Evolutionary conservation across 2,888 invertebrate species (phyloP).

Genomic region (Gymnosoma rotundatum): DNA sequence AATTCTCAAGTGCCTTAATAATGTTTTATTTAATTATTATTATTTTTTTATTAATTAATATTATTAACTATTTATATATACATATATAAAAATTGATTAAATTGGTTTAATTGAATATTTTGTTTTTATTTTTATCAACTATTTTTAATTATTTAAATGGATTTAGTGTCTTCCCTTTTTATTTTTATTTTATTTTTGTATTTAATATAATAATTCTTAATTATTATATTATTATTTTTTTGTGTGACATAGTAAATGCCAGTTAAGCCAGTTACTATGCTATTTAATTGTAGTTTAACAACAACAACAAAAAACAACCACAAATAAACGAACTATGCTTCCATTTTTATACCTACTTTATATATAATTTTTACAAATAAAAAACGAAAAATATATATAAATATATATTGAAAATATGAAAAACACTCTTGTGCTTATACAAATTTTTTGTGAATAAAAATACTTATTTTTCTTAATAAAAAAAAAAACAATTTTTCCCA

Average conservation of each 20-base stretch:
- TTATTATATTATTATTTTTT: conserved; percentile 29
- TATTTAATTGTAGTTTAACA: conserved; percentile 61
- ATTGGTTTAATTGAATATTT: conserved; percentile 69
- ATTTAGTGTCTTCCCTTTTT: conserved; percentile 66
- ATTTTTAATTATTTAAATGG: conserved; percentile 68
- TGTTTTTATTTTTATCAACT: conserved; percentile 68
- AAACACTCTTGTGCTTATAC: conserved; percentile 70
- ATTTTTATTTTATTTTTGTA: conserved; percentile 15
- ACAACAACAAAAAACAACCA: conserved; percentile 30
- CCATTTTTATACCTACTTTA: conserved; percentile 71
- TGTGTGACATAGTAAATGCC: conserved; percentile 68
- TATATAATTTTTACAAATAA: conserved; percentile 55
- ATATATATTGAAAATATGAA: conserved; percentile 52
- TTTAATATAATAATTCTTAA: conserved; percentile 58
- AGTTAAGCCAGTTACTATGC: conserved; percentile 68
- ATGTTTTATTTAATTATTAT: conserved; percentile 67
- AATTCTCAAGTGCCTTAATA: conserved; percentile 71
- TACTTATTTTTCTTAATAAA: conserved; percentile 69
- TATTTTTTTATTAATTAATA: conserved; percentile 64
- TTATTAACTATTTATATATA: conserved; percentile 67
- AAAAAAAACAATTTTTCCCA: conserved; percentile 6
- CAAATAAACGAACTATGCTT: conserved; percentile 71
- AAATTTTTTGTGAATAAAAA: conserved; percentile 70
- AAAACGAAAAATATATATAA: conserved; percentile 43
- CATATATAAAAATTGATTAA: conserved; percentile 63